Evolutionary conservation across 1,140 invertebrate genomes (phyloP), one percentile per base, ranked within the genome.

Genomic region (Drosophila auraria): DNA sequence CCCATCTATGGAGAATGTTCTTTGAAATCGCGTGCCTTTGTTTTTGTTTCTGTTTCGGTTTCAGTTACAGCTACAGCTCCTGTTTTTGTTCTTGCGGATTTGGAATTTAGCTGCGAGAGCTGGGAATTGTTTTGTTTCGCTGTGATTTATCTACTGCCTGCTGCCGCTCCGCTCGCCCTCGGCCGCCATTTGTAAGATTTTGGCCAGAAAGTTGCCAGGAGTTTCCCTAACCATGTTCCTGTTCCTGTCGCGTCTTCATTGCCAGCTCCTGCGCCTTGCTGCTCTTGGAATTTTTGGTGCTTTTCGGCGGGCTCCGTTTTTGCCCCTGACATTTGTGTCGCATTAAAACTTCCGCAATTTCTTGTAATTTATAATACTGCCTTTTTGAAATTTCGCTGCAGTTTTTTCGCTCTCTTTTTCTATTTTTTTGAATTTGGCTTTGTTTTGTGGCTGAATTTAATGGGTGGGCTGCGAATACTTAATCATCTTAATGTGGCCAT

Each of bases 111-210:
- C 38, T 61, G 64, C 36, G 27, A 73, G 68, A 38, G 69, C 69
- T 73, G 71, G 69, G 33, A 78, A 78, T 80, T 87, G 83, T 87
- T 86, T 79, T 87, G 84, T 87, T 80, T 83, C 70, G 80, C 70
- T 77, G 72, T 86, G 82, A 86, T 87, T 87, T 87, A 87, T 87
- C 75, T 83, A 57, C 70, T 62, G 42, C 63, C 69, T 87, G 77
- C 64, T 87, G 82, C 60, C 81, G 60, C 50, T 30, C 33, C 40
- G 40, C 33, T 59, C 47, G 66, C 71, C 56, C 71, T 80, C 54
- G 69, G 74, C 82, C 86, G 86, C 86, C 86, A 89, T 89, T 89
- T 90, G 79, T 89, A 89, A 89, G 86, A 89, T 90, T 90, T 80
- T 86, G 89, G 68, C 82, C 74, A 78, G 82, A 89, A 89, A 83